Evolutionary conservation across 2,888 invertebrate species (phyloP).

Genomic region (Pyrgus malvae): DNA sequence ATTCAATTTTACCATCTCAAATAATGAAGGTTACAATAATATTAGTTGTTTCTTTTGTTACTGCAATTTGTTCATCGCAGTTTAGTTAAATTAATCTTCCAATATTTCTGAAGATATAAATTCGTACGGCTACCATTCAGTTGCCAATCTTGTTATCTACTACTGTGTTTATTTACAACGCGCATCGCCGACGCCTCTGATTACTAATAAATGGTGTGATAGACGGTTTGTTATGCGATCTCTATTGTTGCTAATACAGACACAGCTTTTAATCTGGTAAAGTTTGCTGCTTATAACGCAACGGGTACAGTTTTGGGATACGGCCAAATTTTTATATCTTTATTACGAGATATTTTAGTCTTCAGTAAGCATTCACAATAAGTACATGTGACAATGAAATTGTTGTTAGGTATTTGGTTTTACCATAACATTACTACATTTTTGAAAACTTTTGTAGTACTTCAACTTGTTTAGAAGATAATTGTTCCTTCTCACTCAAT

Average conservation of each 20-base stretch:
- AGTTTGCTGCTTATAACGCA: conserved; percentile 15
- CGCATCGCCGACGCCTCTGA: conserved; percentile 41
- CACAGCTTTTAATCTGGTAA: conserved; percentile 8
- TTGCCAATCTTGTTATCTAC: conserved; percentile 57
- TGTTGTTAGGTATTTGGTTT: too few relatives aligned
- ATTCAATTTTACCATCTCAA: too few relatives aligned
- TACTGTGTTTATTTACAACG: conserved; percentile 61
- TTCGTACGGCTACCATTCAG: conserved; percentile 42
- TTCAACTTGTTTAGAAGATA: too few relatives aligned
- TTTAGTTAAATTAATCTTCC: conserved; percentile 27
- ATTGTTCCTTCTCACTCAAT: too few relatives aligned
- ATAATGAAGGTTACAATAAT: background rate
- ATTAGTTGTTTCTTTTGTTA: background rate
- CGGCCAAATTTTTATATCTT: conserved; percentile 27
- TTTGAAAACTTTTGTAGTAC: too few relatives aligned
- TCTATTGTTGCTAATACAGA: conserved; percentile 15
- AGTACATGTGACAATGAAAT: conserved; percentile 1
- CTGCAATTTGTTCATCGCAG: too few relatives aligned
- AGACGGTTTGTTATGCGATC: conserved; percentile 34
- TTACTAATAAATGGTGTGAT: conserved; percentile 40
- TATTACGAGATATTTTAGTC: conserved; percentile 22
- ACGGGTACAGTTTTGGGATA: conserved; percentile 23
- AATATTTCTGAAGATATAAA: conserved; percentile 45
- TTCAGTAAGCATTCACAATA: conserved; percentile 11
- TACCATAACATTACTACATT: too few relatives aligned